These are phyloP conservation scores for Cataglyphis albicans DNA, from an alignment of 2,888 invertebrate genomes.

Conservation along the genomic window DNA sequence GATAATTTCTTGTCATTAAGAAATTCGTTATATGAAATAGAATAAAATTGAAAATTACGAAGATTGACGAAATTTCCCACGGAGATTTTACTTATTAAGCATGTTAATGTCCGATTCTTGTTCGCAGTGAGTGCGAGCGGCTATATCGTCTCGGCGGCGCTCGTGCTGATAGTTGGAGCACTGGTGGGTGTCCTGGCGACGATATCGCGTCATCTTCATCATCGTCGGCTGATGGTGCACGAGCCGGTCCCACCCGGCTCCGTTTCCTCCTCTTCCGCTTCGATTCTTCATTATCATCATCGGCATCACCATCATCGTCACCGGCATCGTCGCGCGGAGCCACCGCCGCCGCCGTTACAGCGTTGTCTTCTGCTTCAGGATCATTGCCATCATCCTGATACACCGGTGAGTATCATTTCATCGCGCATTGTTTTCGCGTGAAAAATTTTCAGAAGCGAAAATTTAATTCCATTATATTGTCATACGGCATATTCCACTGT, in stretches of 20 bases:
- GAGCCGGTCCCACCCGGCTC: constrained; percentile 83
- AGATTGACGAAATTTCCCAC: neutral
- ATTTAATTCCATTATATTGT: neutral
- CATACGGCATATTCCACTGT: neutral
- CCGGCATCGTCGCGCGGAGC: constrained; percentile 76
- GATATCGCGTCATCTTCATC: constrained; percentile 84
- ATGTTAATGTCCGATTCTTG: constrained; percentile 12
- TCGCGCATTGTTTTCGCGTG: neutral
- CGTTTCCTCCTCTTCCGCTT: constrained; percentile 85
- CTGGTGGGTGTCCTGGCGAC: constrained; percentile 86
- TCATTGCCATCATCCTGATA: constrained; percentile 81
- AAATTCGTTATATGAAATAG: constrained; percentile 1
- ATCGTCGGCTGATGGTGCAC: constrained; percentile 88
- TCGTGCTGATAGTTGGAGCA: constrained; percentile 82
- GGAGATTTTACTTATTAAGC: neutral
- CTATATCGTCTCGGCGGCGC: constrained; percentile 83
- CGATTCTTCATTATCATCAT: constrained; percentile 80
- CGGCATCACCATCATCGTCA: constrained; percentile 77
- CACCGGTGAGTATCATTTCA: constrained; percentile 78
- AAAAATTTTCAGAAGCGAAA: neutral
- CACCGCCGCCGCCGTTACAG: constrained; percentile 76
- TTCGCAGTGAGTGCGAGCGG: constrained; percentile 81
- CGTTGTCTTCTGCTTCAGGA: constrained; percentile 80
- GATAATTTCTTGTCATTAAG: neutral
- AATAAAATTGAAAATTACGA: constrained; percentile 3